Base-by-base conservation (phyloP, 2,888 invertebrate genomes). In the Augiades crinisus region DNA sequence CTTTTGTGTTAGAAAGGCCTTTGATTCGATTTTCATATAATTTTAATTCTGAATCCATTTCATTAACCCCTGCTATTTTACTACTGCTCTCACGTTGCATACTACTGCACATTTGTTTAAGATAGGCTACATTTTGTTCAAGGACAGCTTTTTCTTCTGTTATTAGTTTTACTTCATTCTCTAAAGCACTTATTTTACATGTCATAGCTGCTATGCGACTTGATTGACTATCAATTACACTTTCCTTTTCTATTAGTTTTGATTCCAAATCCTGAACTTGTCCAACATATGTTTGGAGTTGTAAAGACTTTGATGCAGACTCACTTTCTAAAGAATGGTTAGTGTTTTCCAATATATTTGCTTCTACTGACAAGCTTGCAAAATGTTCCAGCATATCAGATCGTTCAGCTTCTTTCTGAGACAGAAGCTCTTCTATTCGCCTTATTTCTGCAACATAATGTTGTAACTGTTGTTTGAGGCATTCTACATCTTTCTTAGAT, bases 391-490 rank as follows among this genome's bases (percentile, higher is more conserved):
- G 72, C 92, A 96, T 93, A 72, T 95, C 95, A 53, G 93, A 93
- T 52, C 95, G 91, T 80, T 96, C 95, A 55, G 92, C 92, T 81
- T 96, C 96, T 92, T 95, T 83, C 22, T 93, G 91, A 53, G 93
- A 91, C 21, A 96, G 86, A 53, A 95, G 79, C 65, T 96, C 95
- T 76, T 96, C 95, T 55, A 94, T 94, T 63, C 94, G 90, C 67
- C 94, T 93, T 10, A 96, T 93, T 88, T 96, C 95, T 63, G 93
- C 92, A 3, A 96, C 95, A 81, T 96, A 96, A 66, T 95, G 94
- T 67, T 95, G 95, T 55, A 96, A 78, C 70, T 96, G 95, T 56
- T 92, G 91, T 71, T 94, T 95, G 57, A 96, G 81, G 62, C 93
- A 92, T 50, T 93, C 93, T 14, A 95, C 93, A 84, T 96, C 95